phyloP scores from a whole-genome alignment of 2,888 invertebrate species.

The Cinara cedri region DNA sequence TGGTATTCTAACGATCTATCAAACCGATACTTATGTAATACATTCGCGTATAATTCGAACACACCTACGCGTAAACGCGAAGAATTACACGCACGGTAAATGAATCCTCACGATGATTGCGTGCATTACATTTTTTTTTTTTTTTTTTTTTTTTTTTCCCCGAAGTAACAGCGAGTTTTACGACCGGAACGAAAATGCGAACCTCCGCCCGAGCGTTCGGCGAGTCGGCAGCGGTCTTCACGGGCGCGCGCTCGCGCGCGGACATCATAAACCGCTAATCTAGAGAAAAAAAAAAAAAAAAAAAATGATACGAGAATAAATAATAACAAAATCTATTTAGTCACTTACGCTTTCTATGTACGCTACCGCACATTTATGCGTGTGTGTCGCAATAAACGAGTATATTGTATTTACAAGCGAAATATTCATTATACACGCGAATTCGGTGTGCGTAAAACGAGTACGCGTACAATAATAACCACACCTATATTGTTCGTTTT shows the following conservation, averaged over 20 bases:
- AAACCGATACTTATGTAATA: neutral
- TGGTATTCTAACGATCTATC: no score
- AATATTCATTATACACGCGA: neutral
- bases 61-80: neutral
- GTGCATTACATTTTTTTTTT: no score
- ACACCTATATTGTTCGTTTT: neutral
- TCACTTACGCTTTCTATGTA: slow-evolving; percentile 46
- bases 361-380: neutral
- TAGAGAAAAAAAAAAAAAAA: neutral
- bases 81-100: slow-evolving; percentile 5
- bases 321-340: neutral
- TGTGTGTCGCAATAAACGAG: slow-evolving; percentile 2
- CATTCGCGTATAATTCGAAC: neutral
- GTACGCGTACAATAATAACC: no score
- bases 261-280: slow-evolving; percentile 20
- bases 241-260: neutral
- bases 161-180: slow-evolving; percentile 20
- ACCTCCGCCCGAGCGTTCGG: neutral
- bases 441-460: neutral
- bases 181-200: slow-evolving; percentile 19
- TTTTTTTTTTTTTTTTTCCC: no score
- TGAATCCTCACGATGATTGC: no score
- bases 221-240: neutral
- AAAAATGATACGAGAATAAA: neutral
- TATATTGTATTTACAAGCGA: neutral